These are phyloP conservation scores for Halocaridina rubra DNA, from an alignment of 2,888 invertebrate genomes.

Conservation along the genomic window DNA sequence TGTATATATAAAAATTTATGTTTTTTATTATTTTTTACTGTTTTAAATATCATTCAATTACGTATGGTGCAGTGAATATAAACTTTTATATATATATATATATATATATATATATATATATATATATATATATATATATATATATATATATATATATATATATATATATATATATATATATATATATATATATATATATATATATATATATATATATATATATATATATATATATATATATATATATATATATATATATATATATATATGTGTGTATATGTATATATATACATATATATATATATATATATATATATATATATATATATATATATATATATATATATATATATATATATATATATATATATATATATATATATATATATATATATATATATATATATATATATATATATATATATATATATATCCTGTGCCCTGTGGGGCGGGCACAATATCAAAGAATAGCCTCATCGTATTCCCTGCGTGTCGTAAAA, in stretches of 20 bases:
- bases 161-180: conserved; percentile 8
- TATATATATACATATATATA: conserved; percentile 8
- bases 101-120: neutral
- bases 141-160: conserved; percentile 4
- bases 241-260: neutral
- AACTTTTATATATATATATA: neutral
- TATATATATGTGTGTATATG: conserved; percentile 3
- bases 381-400: conserved; percentile 8
- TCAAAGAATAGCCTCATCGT: too few species aligned
- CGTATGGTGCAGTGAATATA: too few species aligned
- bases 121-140: neutral
- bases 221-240: conserved; percentile 8
- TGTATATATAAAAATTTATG: neutral
- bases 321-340: conserved; percentile 4
- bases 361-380: conserved; percentile 8
- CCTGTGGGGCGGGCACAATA: too few species aligned
- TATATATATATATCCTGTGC: conserved; percentile 1
- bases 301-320: conserved; percentile 5
- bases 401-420: conserved; percentile 5
- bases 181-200: conserved; percentile 6
- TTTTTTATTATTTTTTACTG: too few species aligned
- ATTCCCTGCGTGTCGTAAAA: too few species aligned
- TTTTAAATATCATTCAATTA: too few species aligned
- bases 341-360: conserved; percentile 4
- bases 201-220: conserved; percentile 3